Percentiles rank a stretch among this genome's conserved stretches.
These are phyloP conservation scores for Bombus haemorrhoidalis DNA, from an alignment of 1,140 invertebrate genomes.

Conservation along the genomic window DNA sequence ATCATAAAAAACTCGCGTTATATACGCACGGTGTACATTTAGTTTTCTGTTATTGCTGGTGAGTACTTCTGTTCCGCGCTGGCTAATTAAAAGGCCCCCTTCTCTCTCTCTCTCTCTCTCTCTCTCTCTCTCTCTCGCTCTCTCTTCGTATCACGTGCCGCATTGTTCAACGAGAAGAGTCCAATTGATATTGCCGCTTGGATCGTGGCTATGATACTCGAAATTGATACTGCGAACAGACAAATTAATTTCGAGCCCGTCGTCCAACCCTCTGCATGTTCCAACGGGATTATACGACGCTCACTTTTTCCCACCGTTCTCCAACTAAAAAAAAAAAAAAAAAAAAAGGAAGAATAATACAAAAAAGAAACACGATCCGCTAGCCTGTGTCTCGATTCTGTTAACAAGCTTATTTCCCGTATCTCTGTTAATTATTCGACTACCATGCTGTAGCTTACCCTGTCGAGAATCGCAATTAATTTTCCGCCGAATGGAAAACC, in stretches of 20 bases:
- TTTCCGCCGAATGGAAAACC: not conserved
- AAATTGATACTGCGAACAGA: constrained; percentile 10
- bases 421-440: constrained; percentile 16
- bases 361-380: too few species aligned
- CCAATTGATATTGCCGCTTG: constrained; percentile 36
- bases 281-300: not conserved
- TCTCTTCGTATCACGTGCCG: too few species aligned
- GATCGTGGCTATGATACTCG: constrained; percentile 29
- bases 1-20: constrained; percentile 4
- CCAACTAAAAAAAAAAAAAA: not conserved
- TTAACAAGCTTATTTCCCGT: constrained; percentile 21
- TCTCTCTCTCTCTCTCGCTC: not conserved
- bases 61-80: constrained; percentile 17
- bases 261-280: not conserved
- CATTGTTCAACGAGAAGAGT: constrained; percentile 18
- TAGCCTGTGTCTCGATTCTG: not conserved
- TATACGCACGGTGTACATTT: constrained; percentile 27
- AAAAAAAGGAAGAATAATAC: not conserved
- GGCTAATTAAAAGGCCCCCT: constrained; percentile 25
- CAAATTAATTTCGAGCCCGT: constrained; percentile 23
- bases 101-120: not conserved
- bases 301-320: not conserved
- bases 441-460: not conserved
- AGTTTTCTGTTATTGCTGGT: constrained; percentile 22
- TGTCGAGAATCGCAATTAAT: not conserved